Percentiles rank a stretch among this genome's conserved stretches.
These are phyloP conservation scores for Planiliza haematocheilus DNA, from an alignment of 2,113 vertebrate species.

Conservation along the genomic window DNA sequence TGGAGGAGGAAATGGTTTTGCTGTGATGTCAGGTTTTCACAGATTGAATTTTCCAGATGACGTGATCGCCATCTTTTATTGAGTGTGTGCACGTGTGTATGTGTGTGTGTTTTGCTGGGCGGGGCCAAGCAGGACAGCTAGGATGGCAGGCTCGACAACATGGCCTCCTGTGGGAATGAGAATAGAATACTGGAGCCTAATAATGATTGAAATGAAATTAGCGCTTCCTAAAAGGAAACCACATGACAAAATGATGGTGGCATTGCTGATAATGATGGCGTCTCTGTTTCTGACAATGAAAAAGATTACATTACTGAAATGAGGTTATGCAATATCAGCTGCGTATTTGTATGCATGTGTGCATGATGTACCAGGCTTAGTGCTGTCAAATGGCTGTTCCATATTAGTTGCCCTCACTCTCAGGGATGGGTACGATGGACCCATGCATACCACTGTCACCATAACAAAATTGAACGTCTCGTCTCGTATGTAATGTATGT, in stretches of 20 bases:
- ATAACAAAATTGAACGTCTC: too few relatives aligned
- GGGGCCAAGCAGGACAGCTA: background rate
- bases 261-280: background rate
- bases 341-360: conserved; percentile 18
- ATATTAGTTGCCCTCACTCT: conserved; percentile 36
- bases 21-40: conserved; percentile 52
- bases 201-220: conserved; percentile 15
- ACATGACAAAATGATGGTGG: background rate
- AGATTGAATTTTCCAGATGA: conserved; percentile 54
- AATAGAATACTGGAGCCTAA: conserved; percentile 31
- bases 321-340: conserved; percentile 34
- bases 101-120: background rate
- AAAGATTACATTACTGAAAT: conserved; percentile 22
- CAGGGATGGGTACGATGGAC: too few relatives aligned
- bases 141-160: background rate
- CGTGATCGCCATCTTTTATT: conserved; percentile 25
- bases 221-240: background rate
- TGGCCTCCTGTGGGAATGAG: conserved; percentile 8
- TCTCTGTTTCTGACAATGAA: conserved; percentile 22
- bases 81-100: background rate
- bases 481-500: background rate
- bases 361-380: conserved; percentile 43
- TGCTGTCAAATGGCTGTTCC: conserved; percentile 50
- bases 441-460: background rate
- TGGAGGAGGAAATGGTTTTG: conserved; percentile 39